Conservation (phyloP, 2,888 invertebrate species). For the Calephelis perditalis region DNA sequence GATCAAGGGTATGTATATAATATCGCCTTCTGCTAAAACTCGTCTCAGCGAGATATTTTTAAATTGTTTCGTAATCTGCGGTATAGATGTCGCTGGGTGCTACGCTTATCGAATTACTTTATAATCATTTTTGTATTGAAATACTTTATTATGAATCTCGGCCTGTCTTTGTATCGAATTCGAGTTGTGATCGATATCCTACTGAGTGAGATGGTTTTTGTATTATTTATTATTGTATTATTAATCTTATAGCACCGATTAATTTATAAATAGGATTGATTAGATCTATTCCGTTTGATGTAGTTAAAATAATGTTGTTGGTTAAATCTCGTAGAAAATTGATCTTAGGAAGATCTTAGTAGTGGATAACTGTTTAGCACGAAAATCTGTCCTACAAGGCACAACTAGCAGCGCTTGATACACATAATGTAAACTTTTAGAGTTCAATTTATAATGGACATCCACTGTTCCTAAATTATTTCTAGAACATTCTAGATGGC, state of each 20-base stretch:
- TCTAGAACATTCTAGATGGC: constrained; percentile 16
- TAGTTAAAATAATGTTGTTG: constrained; percentile 5
- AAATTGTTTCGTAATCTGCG: constrained; percentile 9
- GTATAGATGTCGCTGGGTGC: constrained; percentile 49
- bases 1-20: neutral
- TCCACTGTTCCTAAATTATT: constrained; percentile 17
- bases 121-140: constrained; percentile 24
- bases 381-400: constrained; percentile 24
- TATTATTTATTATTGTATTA: constrained; percentile 9
- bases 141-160: neutral
- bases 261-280: neutral
- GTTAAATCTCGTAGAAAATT: constrained; percentile 12
- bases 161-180: constrained; percentile 10
- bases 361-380: constrained; percentile 30
- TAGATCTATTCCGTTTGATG: neutral
- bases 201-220: constrained; percentile 9
- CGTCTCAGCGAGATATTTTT: neutral
- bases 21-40: neutral
- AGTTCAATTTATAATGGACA: constrained; percentile 16
- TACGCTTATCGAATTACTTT: constrained; percentile 58
- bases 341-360: constrained; percentile 41
- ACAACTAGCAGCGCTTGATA: constrained; percentile 16
- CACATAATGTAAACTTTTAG: constrained; percentile 12
- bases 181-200: constrained; percentile 9
- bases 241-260: neutral